These are phyloP conservation scores for Halictus rubicundus DNA, from an alignment of 1,140 invertebrate species.

Conservation along the genomic window DNA sequence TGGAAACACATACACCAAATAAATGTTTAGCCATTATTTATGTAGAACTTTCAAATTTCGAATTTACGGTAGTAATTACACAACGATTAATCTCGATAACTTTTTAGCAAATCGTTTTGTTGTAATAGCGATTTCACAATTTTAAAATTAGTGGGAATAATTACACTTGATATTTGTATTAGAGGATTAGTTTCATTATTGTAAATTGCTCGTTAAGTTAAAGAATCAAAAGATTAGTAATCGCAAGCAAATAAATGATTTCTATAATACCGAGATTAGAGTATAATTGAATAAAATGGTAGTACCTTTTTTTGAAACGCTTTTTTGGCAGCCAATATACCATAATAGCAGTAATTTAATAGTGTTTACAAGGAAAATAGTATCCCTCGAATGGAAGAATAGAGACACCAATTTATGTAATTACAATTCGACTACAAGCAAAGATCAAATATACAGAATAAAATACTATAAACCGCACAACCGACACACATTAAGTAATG, in stretches of 20 bases:
- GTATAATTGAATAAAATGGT: conserved; percentile 27
- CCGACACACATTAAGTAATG: neutral
- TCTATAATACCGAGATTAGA: neutral
- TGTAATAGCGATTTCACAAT: neutral
- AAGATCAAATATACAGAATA: neutral
- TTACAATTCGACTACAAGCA: conserved; percentile 6
- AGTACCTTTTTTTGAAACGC: conserved; percentile 71
- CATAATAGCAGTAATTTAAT: conserved; percentile 59
- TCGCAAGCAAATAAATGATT: neutral
- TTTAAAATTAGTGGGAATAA: conserved; percentile 3
- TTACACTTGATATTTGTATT: neutral
- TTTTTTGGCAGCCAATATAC: conserved; percentile 70
- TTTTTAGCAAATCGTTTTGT: neutral
- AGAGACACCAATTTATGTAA: conserved; percentile 19
- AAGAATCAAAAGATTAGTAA: conserved; percentile 3
- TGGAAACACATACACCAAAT: neutral
- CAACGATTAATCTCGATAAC: neutral
- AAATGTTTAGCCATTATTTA: neutral
- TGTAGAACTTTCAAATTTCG: neutral
- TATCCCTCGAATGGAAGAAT: neutral
- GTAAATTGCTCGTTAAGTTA: neutral
- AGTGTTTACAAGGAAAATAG: conserved; percentile 42
- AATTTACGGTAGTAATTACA: neutral
- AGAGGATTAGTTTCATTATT: neutral
- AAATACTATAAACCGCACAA: neutral